Base-by-base conservation (phyloP, 92 coral and sea anemone genomes). In the Palythoa grandiflora region DNA sequence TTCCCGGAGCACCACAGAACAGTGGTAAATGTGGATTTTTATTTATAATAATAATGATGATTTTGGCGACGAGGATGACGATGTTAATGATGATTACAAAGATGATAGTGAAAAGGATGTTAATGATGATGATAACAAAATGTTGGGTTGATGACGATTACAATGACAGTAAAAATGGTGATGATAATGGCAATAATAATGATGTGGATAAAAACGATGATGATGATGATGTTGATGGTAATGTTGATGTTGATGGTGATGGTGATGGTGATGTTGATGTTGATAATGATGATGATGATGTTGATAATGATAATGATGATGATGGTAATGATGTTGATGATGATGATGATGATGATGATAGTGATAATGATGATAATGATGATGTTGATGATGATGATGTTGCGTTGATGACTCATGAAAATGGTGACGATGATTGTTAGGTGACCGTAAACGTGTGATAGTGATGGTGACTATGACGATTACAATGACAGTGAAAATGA, bases 1-100 rank as follows among this genome's bases (percentile, higher is more conserved):
- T 94, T 2, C 98, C 98, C 0, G 98, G 98, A 2, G 94, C 96
- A 4, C 92, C 96, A 5, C 96, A 93, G 40, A 96, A 96, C 91
- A 94, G 89, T 78, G 96, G 98, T 96, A 89, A 68, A 17, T 59
- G 10, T 14, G 50, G 50, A 44, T 44, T 44, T 44, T 57, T 15
- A 57, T 57, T 63, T 15, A n/a, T 63, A 35, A 16, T 63, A 3
- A 16, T 63, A 7, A 19, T 0, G 7, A 0, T 28, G 7, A 70
- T 70, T 44, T 35, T 70, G 15, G 9, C 1, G 75, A 8, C 36
- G n/a, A 36, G 35, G 75, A 5, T 70, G 48, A 28, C 10, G 75
- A 70, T 70, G 44, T 1, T 70, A 16, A 6, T 1, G 44, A 28
- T 35, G 48, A 38, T 70, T 15, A 70, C n/a, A 0, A 17, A 7